Conservation (phyloP, 2,113 vertebrate genomes). For the Macquaria ambigua region DNA sequence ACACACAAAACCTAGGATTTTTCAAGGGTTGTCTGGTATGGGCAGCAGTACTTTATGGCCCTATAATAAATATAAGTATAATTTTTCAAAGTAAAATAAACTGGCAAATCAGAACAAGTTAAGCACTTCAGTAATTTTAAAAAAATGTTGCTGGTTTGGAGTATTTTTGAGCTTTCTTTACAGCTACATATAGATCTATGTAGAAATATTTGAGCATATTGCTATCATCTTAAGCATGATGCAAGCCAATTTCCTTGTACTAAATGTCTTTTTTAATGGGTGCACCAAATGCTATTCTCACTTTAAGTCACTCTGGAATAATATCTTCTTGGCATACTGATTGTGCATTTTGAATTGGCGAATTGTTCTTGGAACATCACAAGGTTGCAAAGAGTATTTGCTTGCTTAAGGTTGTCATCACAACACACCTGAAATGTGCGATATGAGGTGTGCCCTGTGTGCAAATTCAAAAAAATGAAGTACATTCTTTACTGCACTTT, state of each 20-base stretch:
- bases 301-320: background rate
- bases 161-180: background rate
- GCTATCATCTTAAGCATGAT: background rate
- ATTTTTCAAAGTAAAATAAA: background rate
- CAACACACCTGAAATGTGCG: background rate
- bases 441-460: background rate
- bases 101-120: background rate
- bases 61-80: background rate
- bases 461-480: background rate
- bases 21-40: background rate
- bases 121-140: background rate
- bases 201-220: background rate
- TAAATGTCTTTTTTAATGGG: background rate
- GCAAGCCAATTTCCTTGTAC: background rate
- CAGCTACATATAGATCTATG: background rate
- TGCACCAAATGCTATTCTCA: background rate
- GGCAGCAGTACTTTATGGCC: background rate
- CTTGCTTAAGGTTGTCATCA: conserved; percentile 10
- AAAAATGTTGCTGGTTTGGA: background rate
- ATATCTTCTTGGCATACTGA: background rate
- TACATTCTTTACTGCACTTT: conserved; percentile 1
- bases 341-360: background rate
- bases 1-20: background rate
- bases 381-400: background rate
- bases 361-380: conserved; percentile 17